phyloP scores from a whole-genome alignment of 2,797 vertebrate genomes.

The Novumbra hubbsi region DNA sequence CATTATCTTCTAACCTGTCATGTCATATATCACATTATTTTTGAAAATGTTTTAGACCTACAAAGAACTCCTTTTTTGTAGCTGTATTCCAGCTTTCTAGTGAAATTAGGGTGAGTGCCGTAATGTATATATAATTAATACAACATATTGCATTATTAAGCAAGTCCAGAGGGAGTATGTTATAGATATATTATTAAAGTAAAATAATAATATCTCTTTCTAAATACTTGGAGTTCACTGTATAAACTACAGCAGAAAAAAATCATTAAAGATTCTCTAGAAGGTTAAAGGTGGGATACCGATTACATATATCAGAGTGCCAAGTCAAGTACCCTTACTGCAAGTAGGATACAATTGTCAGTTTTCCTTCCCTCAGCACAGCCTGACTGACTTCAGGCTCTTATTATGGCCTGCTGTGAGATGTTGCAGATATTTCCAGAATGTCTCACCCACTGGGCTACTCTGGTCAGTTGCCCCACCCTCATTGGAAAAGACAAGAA shows the following conservation, averaged over 20 bases:
- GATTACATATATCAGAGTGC: not conserved
- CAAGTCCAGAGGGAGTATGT: no score
- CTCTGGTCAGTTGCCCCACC: slow-evolving; percentile 45
- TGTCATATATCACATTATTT: no score
- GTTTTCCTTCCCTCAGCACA: not conserved
- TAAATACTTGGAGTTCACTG: no score
- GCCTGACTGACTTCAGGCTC: not conserved
- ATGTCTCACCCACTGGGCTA: slow-evolving; percentile 16
- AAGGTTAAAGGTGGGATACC: not conserved
- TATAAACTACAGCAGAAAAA: not conserved
- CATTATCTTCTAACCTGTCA: no score
- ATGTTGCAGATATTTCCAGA: not conserved
- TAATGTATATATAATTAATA: no score
- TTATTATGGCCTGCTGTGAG: not conserved
- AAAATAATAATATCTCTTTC: no score
- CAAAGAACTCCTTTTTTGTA: no score
- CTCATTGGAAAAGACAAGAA: slow-evolving; percentile 30
- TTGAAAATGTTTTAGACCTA: no score
- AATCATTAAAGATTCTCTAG: not conserved
- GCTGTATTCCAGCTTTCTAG: no score
- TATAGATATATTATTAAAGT: no score
- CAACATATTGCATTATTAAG: no score
- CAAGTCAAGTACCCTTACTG: not conserved
- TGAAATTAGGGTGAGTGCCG: no score
- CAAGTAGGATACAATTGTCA: not conserved